These are phyloP conservation scores for Drosophila prosaltans DNA, from an alignment of 1,140 invertebrate species.

Conservation along the genomic window DNA sequence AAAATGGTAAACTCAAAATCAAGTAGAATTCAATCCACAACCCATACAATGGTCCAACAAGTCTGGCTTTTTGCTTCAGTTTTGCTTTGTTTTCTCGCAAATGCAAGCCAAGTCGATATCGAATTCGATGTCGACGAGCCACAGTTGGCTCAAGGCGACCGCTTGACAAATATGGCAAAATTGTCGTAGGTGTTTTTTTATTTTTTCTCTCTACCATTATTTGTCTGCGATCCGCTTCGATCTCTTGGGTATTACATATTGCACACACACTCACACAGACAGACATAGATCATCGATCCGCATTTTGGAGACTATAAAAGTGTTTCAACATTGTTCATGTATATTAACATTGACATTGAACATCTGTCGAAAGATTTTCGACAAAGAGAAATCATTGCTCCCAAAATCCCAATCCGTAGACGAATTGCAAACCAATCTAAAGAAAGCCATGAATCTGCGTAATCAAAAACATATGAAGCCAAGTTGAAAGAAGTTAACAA, in stretches of 20 bases:
- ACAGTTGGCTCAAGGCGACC: constrained; percentile 54
- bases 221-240: constrained; percentile 33
- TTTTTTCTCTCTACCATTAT: constrained; percentile 17
- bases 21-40: constrained; percentile 65
- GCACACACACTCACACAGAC: not conserved
- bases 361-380: constrained; percentile 21
- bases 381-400: constrained; percentile 2
- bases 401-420: too few relatives aligned
- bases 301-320: not conserved
- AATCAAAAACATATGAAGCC: not conserved
- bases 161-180: constrained; percentile 72
- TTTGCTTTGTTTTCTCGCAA: constrained; percentile 32
- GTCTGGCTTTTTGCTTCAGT: constrained; percentile 32
- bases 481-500: not conserved
- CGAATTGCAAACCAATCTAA: not conserved
- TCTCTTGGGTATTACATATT: constrained; percentile 28
- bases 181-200: constrained; percentile 67
- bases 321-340: not conserved
- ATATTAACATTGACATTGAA: constrained; percentile 38
- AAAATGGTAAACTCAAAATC: constrained; percentile 60
- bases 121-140: not conserved
- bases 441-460: constrained; percentile 18
- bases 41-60: constrained; percentile 24
- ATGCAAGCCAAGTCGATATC: constrained; percentile 38
- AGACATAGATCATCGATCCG: not conserved